phyloP scores from a whole-genome alignment of 1,140 invertebrate species.

The Atta colombica region DNA sequence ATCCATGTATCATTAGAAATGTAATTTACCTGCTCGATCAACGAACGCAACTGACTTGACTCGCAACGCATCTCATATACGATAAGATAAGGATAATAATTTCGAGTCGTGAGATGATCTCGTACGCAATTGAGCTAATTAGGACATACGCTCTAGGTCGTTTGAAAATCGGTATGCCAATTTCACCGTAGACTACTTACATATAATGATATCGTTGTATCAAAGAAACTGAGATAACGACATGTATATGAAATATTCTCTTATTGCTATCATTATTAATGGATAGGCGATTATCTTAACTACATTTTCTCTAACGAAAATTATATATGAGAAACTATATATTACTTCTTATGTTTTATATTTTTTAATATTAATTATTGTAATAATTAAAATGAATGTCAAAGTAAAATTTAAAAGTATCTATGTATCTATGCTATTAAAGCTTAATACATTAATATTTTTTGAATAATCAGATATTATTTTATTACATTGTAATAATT shows the following conservation, averaged over 20 bases:
- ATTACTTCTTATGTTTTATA: background rate
- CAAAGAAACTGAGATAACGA: background rate
- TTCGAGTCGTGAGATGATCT: constrained; percentile 6
- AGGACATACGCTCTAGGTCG: constrained; percentile 1
- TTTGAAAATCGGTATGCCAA: constrained; percentile 34
- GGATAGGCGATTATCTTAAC: background rate
- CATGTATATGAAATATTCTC: background rate
- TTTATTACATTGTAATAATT: background rate
- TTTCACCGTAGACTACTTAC: constrained; percentile 21
- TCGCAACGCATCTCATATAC: constrained; percentile 17
- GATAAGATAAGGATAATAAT: constrained; percentile 54
- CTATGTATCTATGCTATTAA: background rate
- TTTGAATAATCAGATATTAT: background rate
- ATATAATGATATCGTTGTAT: background rate
- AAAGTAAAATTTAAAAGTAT: background rate
- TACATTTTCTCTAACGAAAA: background rate
- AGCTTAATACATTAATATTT: background rate
- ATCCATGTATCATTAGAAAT: constrained; percentile 31
- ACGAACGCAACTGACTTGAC: constrained; percentile 22
- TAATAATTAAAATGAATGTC: constrained; percentile 1
- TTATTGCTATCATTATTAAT: constrained; percentile 11
- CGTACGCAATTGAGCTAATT: constrained; percentile 31
- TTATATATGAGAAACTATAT: background rate
- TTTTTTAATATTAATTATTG: constrained; percentile 6
- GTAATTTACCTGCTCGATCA: constrained; percentile 53